Evolutionary conservation across 2,888 invertebrate genomes (phyloP).

Genomic region (Cryptocheilus praepositus): DNA sequence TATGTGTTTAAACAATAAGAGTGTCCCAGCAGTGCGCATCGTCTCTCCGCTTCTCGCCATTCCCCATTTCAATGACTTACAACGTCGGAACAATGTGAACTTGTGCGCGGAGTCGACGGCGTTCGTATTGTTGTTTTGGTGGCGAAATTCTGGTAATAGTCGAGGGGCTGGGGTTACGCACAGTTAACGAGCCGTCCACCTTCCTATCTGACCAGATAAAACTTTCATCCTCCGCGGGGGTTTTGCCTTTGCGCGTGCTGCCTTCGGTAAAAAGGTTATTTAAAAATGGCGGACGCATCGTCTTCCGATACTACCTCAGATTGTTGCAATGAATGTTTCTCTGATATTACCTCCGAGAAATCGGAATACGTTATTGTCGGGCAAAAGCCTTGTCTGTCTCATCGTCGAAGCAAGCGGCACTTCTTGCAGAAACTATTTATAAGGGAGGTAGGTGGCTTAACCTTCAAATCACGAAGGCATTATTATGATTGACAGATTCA

Average conservation of each 20-base stretch:
- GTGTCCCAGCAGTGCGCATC: too few species aligned
- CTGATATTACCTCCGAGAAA: constrained; percentile 71
- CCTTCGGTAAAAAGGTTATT: constrained; percentile 65
- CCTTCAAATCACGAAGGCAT: constrained; percentile 50
- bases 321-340: constrained; percentile 70
- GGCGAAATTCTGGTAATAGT: too few species aligned
- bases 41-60: too few species aligned
- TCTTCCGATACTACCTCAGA: constrained; percentile 74
- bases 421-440: constrained; percentile 78
- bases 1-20: too few species aligned
- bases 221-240: too few species aligned
- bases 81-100: too few species aligned
- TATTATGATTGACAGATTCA: constrained; percentile 51
- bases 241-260: constrained; percentile 28
- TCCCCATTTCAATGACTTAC: too few species aligned
- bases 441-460: constrained; percentile 77
- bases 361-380: constrained; percentile 68
- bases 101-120: too few species aligned
- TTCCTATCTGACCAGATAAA: too few species aligned
- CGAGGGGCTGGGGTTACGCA: too few species aligned
- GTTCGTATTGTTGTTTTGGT: too few species aligned
- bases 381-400: constrained; percentile 63
- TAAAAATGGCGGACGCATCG: constrained; percentile 75
- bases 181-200: too few species aligned
- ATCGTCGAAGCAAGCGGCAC: constrained; percentile 64